Evolutionary conservation across 2,797 vertebrate species (phyloP).

Genomic region (Vireo griseus): DNA sequence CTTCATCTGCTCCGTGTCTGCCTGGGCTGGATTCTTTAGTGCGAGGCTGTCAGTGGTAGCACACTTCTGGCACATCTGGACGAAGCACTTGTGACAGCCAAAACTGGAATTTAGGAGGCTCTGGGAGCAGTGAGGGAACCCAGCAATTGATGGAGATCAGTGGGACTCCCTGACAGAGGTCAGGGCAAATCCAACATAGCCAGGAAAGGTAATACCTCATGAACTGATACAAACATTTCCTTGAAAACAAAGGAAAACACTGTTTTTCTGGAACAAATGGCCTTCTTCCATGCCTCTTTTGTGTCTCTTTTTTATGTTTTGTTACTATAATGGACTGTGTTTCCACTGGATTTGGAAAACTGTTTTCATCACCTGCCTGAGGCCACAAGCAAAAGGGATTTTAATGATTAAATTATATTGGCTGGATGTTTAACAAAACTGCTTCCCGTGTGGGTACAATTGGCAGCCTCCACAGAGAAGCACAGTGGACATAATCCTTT

Average conservation of each 20-base stretch:
- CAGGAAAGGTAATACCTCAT: not conserved
- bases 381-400: not conserved
- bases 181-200: not conserved
- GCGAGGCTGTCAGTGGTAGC: not conserved
- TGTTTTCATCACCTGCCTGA: not conserved
- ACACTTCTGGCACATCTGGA: not conserved
- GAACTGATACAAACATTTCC: not conserved
- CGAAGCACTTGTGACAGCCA: not conserved
- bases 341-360: not conserved
- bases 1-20: not conserved
- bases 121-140: not conserved
- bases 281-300: not conserved
- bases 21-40: not conserved
- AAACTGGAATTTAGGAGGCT: not conserved
- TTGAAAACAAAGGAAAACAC: not conserved
- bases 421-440: not conserved
- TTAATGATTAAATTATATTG: not conserved
- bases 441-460: not conserved
- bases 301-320: not conserved
- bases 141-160: not conserved
- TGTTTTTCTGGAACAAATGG: not conserved
- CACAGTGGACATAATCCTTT: not conserved
- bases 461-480: slow-evolving; percentile 11
- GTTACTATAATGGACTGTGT: not conserved
- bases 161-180: not conserved